Evolutionary conservation across 1,140 invertebrate genomes (phyloP).

Genomic region (Bombus balteatus): DNA sequence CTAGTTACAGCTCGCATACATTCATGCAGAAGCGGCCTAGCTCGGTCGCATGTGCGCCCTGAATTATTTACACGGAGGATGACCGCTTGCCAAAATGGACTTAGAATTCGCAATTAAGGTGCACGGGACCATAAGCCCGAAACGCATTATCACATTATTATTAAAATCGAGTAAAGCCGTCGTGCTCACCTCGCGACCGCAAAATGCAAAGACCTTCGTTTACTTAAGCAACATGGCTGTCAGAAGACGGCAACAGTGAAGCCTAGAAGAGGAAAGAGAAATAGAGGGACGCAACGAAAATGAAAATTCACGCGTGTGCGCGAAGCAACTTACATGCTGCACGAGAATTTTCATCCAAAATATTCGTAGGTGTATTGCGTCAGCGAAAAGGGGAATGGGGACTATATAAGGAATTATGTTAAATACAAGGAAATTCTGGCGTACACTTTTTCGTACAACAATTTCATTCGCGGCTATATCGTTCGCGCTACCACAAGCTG

Average conservation of each 20-base stretch:
- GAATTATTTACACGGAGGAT: slow-evolving; percentile 71
- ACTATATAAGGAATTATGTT: neutral
- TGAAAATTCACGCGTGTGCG: slow-evolving; percentile 34
- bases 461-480: slow-evolving; percentile 41
- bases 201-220: slow-evolving; percentile 59
- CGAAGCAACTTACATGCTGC: slow-evolving; percentile 3
- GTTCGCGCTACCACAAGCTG: slow-evolving; percentile 32
- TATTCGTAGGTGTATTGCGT: slow-evolving; percentile 5
- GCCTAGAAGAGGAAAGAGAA: neutral
- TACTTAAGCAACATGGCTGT: slow-evolving; percentile 34
- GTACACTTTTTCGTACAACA: slow-evolving; percentile 39
- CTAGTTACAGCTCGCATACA: slow-evolving; percentile 66
- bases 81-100: slow-evolving; percentile 70
- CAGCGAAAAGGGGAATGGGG: neutral
- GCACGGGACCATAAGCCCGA: slow-evolving; percentile 62
- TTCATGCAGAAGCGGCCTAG: slow-evolving; percentile 59
- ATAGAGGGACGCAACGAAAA: slow-evolving; percentile 9
- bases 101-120: slow-evolving; percentile 71
- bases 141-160: slow-evolving; percentile 69
- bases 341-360: slow-evolving; percentile 43
- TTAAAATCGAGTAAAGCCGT: slow-evolving; percentile 65
- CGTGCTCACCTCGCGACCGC: slow-evolving; percentile 18
- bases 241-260: neutral
- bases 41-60: slow-evolving; percentile 68
- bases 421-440: slow-evolving; percentile 33